Evolutionary conservation across 2,888 invertebrate genomes (phyloP), one percentile per base, ranked within the genome.

Genomic region (Diabrotica balteata): DNA sequence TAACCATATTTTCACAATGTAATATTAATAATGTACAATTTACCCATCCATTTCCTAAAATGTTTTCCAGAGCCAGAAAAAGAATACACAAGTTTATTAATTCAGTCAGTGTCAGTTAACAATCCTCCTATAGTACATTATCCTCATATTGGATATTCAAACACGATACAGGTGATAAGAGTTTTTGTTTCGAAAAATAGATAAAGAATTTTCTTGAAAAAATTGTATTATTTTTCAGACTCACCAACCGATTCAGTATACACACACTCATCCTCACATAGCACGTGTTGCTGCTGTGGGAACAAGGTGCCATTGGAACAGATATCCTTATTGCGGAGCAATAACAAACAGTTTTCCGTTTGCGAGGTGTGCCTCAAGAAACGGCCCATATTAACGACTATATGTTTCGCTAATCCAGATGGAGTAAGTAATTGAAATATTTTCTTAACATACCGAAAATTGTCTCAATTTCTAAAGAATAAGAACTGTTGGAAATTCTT

Each of bases 211-310:
- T 52, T 42, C 42, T 43, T 54, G 10, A 54, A n/a, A 17, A n/a
- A 11, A 8, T 50, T 50, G n/a, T 46, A 42, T 55, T 50, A 7
- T 32, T 32, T 57, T 52, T 6, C 58, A 67, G 67, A 50, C 8
- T 57, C 50, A 22, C 44, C 60, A 22, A 17, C 52, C 43, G 50
- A 57, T 45, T 22, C 55, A 6, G 22, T 32, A 42, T 32, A 59
- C 7, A n/a, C 63, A 6, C 63, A 63, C 7, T 61, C 69, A 60
- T 55, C 68, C 17, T 50, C 52, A 17, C 43, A 62, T 9, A 50
- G 65, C 17, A 69, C 70, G 8, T 78, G 78, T 58, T 53, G 68
- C 11, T 77, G 77, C 54, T 78, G 78, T 54, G 75, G 75, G 58
- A 68, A 73, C 53, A 70, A 62, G 22, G 68, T 68, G 10, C 66